These are phyloP conservation scores for Poecilia latipinna DNA, from an alignment of 2,113 vertebrate species.

Conservation along the genomic window DNA sequence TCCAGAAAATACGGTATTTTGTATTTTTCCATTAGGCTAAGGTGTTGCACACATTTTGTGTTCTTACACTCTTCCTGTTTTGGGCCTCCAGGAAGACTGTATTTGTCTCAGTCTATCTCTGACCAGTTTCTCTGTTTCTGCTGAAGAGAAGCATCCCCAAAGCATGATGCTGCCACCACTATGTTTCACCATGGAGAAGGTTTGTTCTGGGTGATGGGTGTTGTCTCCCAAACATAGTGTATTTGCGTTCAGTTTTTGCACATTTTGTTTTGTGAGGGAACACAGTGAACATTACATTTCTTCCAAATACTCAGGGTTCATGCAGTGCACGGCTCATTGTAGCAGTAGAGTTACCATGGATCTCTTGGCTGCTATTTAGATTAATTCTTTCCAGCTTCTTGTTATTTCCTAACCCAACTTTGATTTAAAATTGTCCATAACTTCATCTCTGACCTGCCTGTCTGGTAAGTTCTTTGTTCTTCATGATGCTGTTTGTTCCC, in stretches of 20 bases:
- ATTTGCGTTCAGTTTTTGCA: background rate
- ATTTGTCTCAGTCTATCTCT: background rate
- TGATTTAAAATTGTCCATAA: background rate
- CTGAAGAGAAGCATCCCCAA: background rate
- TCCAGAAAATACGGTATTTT: conserved; percentile 7
- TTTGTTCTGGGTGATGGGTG: background rate
- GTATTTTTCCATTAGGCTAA: conserved; percentile 21
- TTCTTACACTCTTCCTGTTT: too few relatives aligned
- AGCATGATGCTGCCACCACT: background rate
- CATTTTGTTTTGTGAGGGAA: background rate
- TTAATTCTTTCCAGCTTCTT: background rate
- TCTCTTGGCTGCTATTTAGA: background rate
- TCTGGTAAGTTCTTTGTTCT: background rate
- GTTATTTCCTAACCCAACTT: background rate
- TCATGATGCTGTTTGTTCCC: background rate
- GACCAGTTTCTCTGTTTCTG: background rate
- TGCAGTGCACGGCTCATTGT: background rate
- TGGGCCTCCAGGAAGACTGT: too few relatives aligned
- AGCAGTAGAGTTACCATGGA: background rate
- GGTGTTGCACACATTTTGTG: too few relatives aligned
- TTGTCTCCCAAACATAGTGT: background rate
- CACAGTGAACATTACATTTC: too few relatives aligned
- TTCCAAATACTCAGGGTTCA: background rate
- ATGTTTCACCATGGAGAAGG: background rate
- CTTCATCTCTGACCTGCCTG: background rate